Conservation (phyloP, 2,797 vertebrate species). For the Pterois miles region DNA sequence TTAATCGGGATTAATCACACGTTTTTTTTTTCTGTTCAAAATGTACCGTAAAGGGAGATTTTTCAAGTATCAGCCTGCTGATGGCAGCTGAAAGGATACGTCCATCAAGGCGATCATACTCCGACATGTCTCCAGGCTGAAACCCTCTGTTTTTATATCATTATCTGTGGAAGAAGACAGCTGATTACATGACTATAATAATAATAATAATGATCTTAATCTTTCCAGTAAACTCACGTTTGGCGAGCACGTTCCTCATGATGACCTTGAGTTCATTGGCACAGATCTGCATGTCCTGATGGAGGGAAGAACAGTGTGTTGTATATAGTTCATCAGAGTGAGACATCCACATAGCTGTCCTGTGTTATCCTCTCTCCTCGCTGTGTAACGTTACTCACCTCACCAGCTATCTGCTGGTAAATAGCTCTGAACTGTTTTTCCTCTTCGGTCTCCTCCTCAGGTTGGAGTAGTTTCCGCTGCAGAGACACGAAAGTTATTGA, state of each 20-base stretch:
- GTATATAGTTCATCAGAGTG: neutral
- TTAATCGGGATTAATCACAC: no score
- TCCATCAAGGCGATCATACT: constrained; percentile 99
- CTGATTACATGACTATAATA: accelerated
- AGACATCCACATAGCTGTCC: neutral
- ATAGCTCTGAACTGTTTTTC: constrained; percentile 91
- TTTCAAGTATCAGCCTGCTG: neutral
- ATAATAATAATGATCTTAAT: accelerated
- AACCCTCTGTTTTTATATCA: constrained; percentile 89
- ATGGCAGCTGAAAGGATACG: constrained; percentile 88
- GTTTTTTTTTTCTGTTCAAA: no score
- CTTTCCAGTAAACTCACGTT: constrained; percentile 85
- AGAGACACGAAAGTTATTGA: neutral
- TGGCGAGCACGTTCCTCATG: constrained; percentile 90
- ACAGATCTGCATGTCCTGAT: constrained; percentile 96
- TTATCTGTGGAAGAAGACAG: constrained; percentile 82
- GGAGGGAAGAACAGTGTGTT: constrained; percentile 6
- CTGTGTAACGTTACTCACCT: constrained; percentile 82
- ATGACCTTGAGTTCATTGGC: constrained; percentile 92
- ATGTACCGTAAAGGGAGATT: no score
- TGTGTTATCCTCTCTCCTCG: neutral
- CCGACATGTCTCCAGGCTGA: constrained; percentile 95
- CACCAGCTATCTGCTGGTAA: constrained; percentile 92
- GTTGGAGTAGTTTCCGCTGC: constrained; percentile 75
- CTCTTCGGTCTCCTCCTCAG: constrained; percentile 85